Evolutionary conservation across 2,888 invertebrate species (phyloP).

Genomic region (Cylindroiulus punctatus): DNA sequence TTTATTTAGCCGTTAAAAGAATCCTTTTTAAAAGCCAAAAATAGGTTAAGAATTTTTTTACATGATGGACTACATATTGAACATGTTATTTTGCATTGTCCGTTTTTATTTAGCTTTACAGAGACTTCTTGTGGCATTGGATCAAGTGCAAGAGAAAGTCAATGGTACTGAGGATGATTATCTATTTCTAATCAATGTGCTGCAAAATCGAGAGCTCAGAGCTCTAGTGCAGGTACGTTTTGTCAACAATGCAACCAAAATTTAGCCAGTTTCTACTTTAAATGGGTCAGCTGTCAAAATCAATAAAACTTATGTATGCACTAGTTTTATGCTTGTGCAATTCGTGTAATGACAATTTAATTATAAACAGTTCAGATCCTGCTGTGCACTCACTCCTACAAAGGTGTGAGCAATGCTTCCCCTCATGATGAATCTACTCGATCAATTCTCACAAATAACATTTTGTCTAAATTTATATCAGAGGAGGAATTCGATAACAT

Average conservation of each 20-base stretch:
- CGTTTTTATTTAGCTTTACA: conserved; percentile 74
- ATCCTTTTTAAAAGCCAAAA: too few relatives aligned
- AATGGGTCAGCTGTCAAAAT: background rate
- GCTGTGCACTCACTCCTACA: too few relatives aligned
- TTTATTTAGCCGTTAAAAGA: too few relatives aligned
- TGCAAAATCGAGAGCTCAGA: conserved; percentile 87
- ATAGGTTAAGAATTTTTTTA: too few relatives aligned
- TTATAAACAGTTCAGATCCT: background rate
- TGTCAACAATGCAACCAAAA: too few relatives aligned
- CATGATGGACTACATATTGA: too few relatives aligned
- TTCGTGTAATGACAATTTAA: too few relatives aligned
- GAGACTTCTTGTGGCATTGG: conserved; percentile 81
- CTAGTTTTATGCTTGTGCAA: too few relatives aligned
- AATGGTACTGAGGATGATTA: conserved; percentile 83
- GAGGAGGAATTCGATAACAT: too few relatives aligned
- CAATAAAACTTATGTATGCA: too few relatives aligned
- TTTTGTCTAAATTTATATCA: background rate
- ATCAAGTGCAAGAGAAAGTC: conserved; percentile 78
- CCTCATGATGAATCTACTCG: too few relatives aligned
- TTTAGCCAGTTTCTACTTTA: background rate
- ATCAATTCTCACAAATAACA: background rate
- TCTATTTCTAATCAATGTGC: conserved; percentile 82
- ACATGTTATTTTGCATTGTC: too few relatives aligned
- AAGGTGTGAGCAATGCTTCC: background rate
- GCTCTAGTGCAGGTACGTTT: conserved; percentile 77